Evolutionary conservation across 2,797 vertebrate genomes (phyloP).

Genomic region (Podarcis lilfordi): DNA sequence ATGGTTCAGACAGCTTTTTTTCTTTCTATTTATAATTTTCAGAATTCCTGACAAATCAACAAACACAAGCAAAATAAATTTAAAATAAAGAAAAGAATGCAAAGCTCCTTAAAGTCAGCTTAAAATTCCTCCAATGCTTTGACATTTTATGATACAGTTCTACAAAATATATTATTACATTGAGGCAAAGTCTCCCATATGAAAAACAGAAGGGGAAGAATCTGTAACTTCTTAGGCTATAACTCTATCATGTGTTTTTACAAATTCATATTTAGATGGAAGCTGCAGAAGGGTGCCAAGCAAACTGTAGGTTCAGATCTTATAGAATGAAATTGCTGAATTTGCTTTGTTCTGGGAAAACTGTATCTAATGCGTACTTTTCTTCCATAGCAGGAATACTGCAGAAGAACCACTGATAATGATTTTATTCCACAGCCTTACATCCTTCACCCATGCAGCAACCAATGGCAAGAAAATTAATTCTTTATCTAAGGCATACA

Average conservation of each 20-base stretch:
- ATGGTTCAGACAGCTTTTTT: neutral
- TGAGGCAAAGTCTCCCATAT: neutral
- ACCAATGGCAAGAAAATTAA: neutral
- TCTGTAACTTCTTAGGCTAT: constrained; percentile 26
- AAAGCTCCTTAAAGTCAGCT: neutral
- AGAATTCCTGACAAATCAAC: neutral
- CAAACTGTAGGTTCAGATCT: neutral
- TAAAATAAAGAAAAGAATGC: neutral
- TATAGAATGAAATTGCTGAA: neutral
- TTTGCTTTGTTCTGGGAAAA: neutral
- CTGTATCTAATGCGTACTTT: neutral
- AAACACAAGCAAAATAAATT: neutral
- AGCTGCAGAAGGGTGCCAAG: neutral
- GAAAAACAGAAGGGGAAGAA: constrained; percentile 40
- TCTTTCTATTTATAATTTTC: neutral
- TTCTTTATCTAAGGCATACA: neutral
- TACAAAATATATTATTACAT: neutral
- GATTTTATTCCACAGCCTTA: neutral
- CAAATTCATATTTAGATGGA: neutral
- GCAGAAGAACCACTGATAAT: neutral
- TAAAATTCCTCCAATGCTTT: neutral
- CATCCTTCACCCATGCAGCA: neutral
- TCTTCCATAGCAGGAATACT: neutral
- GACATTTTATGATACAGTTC: neutral
- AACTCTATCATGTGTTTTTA: neutral